Evolutionary conservation across 2,113 vertebrate genomes (phyloP).

Genomic region (Silurus glanis): DNA sequence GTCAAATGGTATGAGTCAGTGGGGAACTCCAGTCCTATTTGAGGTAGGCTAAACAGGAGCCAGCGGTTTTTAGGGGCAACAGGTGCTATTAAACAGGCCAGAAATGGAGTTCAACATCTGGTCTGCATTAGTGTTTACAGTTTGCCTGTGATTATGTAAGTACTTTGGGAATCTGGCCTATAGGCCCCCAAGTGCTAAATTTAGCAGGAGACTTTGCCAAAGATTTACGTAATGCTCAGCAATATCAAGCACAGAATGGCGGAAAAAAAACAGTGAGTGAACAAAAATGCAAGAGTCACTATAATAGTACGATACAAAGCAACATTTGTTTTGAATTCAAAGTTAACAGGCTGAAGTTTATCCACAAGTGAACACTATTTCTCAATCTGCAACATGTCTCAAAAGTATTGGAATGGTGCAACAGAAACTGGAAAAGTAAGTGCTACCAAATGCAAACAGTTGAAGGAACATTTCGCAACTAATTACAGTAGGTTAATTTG

Average conservation of each 20-base stretch:
- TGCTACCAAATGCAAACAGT: too few relatives aligned
- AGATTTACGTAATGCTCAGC: background rate
- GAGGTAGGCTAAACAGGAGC: conserved; percentile 25
- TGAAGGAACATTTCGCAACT: too few relatives aligned
- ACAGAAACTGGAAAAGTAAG: too few relatives aligned
- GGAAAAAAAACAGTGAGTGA: background rate
- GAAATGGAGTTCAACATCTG: background rate
- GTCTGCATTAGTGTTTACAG: background rate
- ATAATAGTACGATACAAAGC: background rate
- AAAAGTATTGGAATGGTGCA: too few relatives aligned
- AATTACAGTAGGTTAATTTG: too few relatives aligned
- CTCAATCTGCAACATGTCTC: background rate
- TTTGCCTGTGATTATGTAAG: background rate
- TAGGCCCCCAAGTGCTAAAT: background rate
- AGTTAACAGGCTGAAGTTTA: background rate
- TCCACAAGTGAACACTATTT: background rate
- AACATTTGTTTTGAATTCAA: background rate
- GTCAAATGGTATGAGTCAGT: background rate
- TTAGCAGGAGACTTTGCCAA: background rate
- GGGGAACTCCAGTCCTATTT: background rate
- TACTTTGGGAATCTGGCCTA: conserved; percentile 2
- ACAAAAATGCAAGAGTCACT: background rate
- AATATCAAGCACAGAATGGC: background rate
- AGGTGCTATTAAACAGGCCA: background rate
- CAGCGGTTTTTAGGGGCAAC: conserved; percentile 2